Conservation (phyloP, 1,140 invertebrate genomes). For the Brachionus koreanus region DNA sequence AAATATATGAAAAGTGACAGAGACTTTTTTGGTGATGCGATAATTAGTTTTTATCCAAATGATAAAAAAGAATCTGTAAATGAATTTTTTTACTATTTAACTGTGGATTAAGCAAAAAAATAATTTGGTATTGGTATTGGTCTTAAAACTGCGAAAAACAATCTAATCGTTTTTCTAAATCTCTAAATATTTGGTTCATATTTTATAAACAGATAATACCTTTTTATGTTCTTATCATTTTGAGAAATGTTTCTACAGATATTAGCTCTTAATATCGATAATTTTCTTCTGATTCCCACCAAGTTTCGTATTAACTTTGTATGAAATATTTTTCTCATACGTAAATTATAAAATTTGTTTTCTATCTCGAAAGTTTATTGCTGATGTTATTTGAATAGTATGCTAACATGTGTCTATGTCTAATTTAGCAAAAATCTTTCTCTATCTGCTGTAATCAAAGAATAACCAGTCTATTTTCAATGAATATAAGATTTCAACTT, state of each 20-base stretch:
- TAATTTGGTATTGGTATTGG: neutral
- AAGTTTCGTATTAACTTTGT: neutral
- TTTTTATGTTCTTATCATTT: neutral
- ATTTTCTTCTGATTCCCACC: neutral
- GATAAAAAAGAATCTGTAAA: slow-evolving; percentile 39
- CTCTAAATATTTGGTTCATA: neutral
- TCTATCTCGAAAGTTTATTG: slow-evolving; percentile 3
- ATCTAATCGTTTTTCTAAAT: neutral
- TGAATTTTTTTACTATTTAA: neutral
- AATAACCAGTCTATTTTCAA: neutral
- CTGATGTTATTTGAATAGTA: slow-evolving; percentile 10
- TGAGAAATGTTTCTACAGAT: neutral
- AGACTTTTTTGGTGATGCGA: slow-evolving; percentile 42
- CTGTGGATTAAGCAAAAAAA: neutral
- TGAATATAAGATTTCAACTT: neutral
- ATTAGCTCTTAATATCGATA: neutral
- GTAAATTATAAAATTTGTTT: neutral
- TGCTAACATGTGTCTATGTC: slow-evolving; percentile 17
- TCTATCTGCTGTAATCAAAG: neutral
- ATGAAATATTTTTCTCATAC: neutral
- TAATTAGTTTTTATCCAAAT: slow-evolving; percentile 23
- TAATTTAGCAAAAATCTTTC: neutral
- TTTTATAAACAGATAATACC: neutral
- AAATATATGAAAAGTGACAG: slow-evolving; percentile 41
- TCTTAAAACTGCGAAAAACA: neutral